phyloP scores from a whole-genome alignment of 30 jellyfish, hydroid and myxozoan genomes.

The Aurelia sp. region DNA sequence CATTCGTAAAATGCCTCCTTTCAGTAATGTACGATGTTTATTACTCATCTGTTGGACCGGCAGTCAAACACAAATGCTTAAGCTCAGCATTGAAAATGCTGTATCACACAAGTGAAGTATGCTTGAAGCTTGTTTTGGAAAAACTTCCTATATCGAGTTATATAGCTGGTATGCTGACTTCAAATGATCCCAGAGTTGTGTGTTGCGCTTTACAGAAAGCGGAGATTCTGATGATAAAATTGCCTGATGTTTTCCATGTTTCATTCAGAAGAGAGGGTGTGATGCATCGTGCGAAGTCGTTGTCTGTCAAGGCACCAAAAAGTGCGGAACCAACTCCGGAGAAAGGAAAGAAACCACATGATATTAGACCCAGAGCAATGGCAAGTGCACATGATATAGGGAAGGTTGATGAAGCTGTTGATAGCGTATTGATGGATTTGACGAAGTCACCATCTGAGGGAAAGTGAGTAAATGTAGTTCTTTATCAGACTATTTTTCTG shows the following conservation, averaged over 20 bases:
- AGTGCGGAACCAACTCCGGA: constrained; percentile 51
- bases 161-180: constrained; percentile 97
- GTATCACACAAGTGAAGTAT: constrained; percentile 75
- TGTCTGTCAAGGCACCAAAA: constrained; percentile 38
- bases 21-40: constrained; percentile 89
- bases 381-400: constrained; percentile 34
- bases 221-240: constrained; percentile 89
- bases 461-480: constrained; percentile 21
- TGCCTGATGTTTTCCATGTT: constrained; percentile 91
- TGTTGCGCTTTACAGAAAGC: constrained; percentile 95
- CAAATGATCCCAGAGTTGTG: constrained; percentile 81
- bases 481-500: background rate
- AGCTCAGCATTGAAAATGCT: constrained; percentile 85
- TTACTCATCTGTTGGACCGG: constrained; percentile 98
- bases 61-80: constrained; percentile 93
- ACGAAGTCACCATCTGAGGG: constrained; percentile 58
- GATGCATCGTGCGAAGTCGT: constrained; percentile 82
- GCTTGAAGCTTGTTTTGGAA: constrained; percentile 64
- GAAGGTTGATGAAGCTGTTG: constrained; percentile 19
- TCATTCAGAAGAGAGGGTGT: constrained; percentile 96
- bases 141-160: constrained; percentile 91
- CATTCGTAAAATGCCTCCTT: constrained; percentile 73
- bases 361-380: background rate
- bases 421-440: constrained; percentile 30
- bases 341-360: constrained; percentile 3